Evolutionary conservation across 2,797 vertebrate species (phyloP).

Genomic region (Psittacula derbiana): DNA sequence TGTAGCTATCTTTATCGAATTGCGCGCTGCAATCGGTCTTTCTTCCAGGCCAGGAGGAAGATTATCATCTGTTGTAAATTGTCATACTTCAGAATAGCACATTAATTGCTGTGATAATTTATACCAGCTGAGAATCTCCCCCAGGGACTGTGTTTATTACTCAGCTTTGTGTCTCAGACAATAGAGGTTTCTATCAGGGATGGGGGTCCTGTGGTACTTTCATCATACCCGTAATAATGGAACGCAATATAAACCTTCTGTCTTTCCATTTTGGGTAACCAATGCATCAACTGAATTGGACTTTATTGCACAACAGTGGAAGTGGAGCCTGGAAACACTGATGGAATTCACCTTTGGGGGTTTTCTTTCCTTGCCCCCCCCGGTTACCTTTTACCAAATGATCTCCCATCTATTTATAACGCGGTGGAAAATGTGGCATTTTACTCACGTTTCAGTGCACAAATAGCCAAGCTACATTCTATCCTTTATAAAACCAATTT

Average conservation of each 20-base stretch:
- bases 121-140: constrained; percentile 43
- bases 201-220: background rate
- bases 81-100: constrained; percentile 48
- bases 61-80: constrained; percentile 58
- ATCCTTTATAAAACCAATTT: background rate
- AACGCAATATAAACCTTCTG: constrained; percentile 8
- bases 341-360: background rate
- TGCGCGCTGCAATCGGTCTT: background rate
- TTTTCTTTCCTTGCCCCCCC: background rate
- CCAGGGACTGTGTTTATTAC: constrained; percentile 20
- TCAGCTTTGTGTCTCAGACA: constrained; percentile 46
- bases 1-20: background rate
- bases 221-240: constrained; percentile 5
- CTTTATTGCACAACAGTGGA: background rate
- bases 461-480: background rate
- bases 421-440: background rate
- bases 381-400: background rate
- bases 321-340: background rate
- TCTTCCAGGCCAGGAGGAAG: constrained; percentile 50
- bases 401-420: background rate
- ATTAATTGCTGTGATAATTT: constrained; percentile 64
- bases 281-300: background rate
- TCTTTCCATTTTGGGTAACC: constrained; percentile 10
- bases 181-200: background rate
- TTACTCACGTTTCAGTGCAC: background rate